A percentile compares a stretch with the other conserved stretches of the same genome.
phyloP scores from a whole-genome alignment of 2,797 vertebrate genomes.

The Muscicapa striata region DNA sequence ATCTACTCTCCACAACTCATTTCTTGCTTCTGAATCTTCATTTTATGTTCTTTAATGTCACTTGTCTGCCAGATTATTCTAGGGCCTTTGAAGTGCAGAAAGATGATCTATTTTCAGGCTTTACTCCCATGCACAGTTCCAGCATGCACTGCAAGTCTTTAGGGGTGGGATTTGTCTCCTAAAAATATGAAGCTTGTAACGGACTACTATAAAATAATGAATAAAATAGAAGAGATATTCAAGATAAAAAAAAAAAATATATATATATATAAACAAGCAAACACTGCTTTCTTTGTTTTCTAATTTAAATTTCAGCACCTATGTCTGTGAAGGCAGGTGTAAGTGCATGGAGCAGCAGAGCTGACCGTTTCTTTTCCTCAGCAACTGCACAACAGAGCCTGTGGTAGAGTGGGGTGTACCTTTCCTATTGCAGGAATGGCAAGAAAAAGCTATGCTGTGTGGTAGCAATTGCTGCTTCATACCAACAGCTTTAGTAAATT shows the following conservation, averaged over 20 bases:
- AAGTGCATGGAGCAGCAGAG: background rate
- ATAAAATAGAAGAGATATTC: background rate
- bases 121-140: slow-evolving; percentile 9
- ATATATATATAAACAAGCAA: background rate
- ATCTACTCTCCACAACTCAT: background rate
- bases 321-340: background rate
- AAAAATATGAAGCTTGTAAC: background rate
- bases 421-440: background rate
- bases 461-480: background rate
- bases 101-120: slow-evolving; percentile 14
- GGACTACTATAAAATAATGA: background rate
- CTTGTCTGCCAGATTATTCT: background rate
- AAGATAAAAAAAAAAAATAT: background rate
- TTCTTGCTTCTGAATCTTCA: background rate
- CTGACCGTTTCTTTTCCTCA: background rate
- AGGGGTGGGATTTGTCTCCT: background rate
- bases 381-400: background rate
- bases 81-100: background rate
- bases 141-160: background rate
- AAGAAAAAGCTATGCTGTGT: background rate
- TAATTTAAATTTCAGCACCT: background rate
- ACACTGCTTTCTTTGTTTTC: background rate
- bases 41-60: slow-evolving; percentile 9
- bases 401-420: background rate
- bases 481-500: background rate